These are phyloP conservation scores for Papilio aristodemus DNA, from an alignment of 1,140 invertebrate genomes.

Conservation along the genomic window DNA sequence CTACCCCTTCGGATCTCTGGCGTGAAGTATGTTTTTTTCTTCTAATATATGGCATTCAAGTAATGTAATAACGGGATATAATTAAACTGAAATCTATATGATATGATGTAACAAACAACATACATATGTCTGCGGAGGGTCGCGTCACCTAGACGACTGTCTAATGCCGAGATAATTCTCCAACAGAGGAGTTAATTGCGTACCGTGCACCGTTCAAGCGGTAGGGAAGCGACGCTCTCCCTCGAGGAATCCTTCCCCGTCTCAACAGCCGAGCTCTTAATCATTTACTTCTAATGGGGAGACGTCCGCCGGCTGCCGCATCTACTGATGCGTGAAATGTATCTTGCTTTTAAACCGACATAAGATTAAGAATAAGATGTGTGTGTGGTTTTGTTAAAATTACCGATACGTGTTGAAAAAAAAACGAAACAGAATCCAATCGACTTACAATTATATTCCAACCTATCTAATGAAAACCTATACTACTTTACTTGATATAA, in stretches of 20 bases:
- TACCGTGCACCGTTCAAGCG: conserved; percentile 61
- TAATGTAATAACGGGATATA: conserved; percentile 4
- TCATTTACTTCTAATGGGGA: conserved; percentile 75
- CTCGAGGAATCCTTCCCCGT: conserved; percentile 46
- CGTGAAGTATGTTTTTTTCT: no score
- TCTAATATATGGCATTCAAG: neutral
- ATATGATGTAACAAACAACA: conserved; percentile 19
- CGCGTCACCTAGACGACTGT: conserved; percentile 44
- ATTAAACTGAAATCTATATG: neutral
- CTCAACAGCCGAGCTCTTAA: conserved; percentile 58
- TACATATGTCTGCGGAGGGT: conserved; percentile 44
- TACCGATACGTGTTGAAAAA: neutral
- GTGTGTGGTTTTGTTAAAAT: neutral
- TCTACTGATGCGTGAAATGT: conserved; percentile 43
- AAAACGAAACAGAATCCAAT: neutral
- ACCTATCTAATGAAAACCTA: no score
- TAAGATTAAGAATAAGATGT: conserved; percentile 9
- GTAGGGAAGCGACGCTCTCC: conserved; percentile 49
- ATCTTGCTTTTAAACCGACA: conserved; percentile 20
- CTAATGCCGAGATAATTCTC: conserved; percentile 72
- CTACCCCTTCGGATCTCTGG: no score
- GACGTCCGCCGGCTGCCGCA: conserved; percentile 56
- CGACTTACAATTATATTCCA: neutral
- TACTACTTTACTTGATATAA: no score
- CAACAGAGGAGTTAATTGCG: conserved; percentile 75